A percentile compares a stretch with the other conserved stretches of the same genome.
Evolutionary conservation across 2,797 vertebrate genomes (phyloP).

Genomic region (Acanthurus lineatus): DNA sequence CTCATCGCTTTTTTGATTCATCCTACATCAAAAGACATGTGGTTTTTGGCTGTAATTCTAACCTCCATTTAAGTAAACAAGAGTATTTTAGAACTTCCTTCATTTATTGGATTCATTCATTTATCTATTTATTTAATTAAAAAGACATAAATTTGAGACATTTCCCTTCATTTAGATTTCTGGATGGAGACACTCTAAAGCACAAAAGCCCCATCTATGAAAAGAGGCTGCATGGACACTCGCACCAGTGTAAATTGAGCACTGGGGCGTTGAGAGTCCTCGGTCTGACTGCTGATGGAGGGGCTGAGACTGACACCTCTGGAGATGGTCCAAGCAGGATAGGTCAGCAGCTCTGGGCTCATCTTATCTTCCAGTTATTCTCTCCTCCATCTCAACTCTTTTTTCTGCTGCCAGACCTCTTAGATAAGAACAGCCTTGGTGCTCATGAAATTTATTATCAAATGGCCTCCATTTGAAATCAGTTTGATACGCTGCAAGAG

Average conservation of each 20-base stretch:
- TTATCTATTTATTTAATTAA: no score
- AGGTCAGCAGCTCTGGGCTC: slow-evolving; percentile 3
- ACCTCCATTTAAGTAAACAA: no score
- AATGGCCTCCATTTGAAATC: slow-evolving; percentile 40
- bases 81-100: neutral
- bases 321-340: slow-evolving; percentile 14
- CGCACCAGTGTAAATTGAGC: slow-evolving; percentile 15
- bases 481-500: slow-evolving; percentile 7
- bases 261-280: neutral
- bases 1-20: no score
- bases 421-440: slow-evolving; percentile 36
- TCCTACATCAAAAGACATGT: no score
- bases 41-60: no score
- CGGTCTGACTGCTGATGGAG: slow-evolving; percentile 35
- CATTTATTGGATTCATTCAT: neutral
- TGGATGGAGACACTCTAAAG: slow-evolving; percentile 12
- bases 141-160: slow-evolving; percentile 31
- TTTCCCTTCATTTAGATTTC: slow-evolving; percentile 1
- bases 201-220: slow-evolving; percentile 32
- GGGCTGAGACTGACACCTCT: slow-evolving; percentile 14
- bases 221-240: slow-evolving; percentile 41
- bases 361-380: slow-evolving; percentile 30
- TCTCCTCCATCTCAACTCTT: neutral
- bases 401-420: slow-evolving; percentile 13
- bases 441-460: slow-evolving; percentile 43